Base-by-base conservation (phyloP, 2,888 invertebrate species). In the Acanthacorydalis orientalis region DNA sequence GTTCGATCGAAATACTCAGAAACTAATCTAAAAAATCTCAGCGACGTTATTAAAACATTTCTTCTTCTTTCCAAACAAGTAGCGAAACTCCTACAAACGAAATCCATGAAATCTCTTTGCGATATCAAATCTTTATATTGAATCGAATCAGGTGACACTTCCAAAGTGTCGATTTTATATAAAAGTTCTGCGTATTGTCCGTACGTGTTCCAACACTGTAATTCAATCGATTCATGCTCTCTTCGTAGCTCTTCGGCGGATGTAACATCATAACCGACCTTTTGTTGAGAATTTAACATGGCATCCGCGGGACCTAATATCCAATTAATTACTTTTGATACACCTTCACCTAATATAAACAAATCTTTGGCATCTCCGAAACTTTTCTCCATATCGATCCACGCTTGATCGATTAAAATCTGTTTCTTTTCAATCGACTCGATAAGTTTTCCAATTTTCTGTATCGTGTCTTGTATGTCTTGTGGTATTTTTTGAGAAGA, bases 61-160 rank as follows among this genome's bases (percentile, higher is more conserved):
- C 83, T 69, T 38, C 87, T 66, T 38, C 81, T 70, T 58, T 86
- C 84, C 48, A 86, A 67, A 11, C 86, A 69, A 32, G 76, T 75
- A 1, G 84, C 83, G 59, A 85, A 86, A 57, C 80, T 82, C 49
- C 82, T 74, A 56, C 83, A 84, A 1, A 85, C 80, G 51, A 82
- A 83, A 64, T 86, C 83, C 82, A 87, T 85, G 60, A 85, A 85
- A 59, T 85, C 83, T 51, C 79, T 71, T 57, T 83, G 82, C 1
- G 82, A 78, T 51, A 76, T 67, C 43, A 87, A 64, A 61, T 84
- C 83, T 57, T 72, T 73, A 40, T 72, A 72, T 40, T 67, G 66
- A 32, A 57, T 51, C 8, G 57, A 59, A 39, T 59, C 45, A 46
- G 58, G 62, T 43, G 67, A 70, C 35, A 68, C 65, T 1, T 74